phyloP scores from a whole-genome alignment of 2,797 vertebrate species.

The Merluccius polli region DNA sequence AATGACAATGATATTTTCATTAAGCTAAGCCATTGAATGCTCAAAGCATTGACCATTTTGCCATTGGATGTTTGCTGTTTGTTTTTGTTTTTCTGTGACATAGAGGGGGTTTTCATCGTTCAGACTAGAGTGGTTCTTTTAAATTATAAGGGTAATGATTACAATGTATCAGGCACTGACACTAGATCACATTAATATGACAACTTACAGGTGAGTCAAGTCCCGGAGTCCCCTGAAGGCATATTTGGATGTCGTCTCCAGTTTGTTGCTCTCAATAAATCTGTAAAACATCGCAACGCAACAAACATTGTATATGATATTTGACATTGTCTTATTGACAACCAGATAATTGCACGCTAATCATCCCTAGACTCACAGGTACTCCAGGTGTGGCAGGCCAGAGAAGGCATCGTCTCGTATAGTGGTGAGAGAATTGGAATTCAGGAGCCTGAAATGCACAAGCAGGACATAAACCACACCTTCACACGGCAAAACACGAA shows the following conservation, averaged over 20 bases:
- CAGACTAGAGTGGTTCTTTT: not conserved
- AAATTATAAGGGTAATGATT: not conserved
- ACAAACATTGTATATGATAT: not conserved
- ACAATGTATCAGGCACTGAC: not conserved
- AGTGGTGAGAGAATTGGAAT: slow-evolving; percentile 92
- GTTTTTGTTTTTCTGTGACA: not conserved
- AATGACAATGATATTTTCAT: not conserved
- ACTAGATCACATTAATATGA: not conserved
- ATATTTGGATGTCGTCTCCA: slow-evolving; percentile 89
- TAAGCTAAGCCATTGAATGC: not conserved
- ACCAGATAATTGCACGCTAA: not conserved
- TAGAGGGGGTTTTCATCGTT: not conserved
- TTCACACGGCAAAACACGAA: not conserved
- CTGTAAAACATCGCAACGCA: slow-evolving; percentile 59
- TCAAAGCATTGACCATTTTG: not conserved
- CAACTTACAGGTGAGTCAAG: slow-evolving; percentile 94
- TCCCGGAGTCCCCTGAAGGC: slow-evolving; percentile 94
- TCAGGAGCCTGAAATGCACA: slow-evolving; percentile 81
- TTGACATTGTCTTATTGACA: not conserved
- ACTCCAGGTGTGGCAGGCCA: slow-evolving; percentile 94
- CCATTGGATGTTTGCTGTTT: not conserved
- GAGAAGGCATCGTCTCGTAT: slow-evolving; percentile 94
- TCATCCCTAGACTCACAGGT: slow-evolving; percentile 85
- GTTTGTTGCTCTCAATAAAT: slow-evolving; percentile 96
- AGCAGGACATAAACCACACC: not conserved